Evolutionary conservation across 2,888 invertebrate species (phyloP).

Genomic region (Lissocephala sabroskyi): DNA sequence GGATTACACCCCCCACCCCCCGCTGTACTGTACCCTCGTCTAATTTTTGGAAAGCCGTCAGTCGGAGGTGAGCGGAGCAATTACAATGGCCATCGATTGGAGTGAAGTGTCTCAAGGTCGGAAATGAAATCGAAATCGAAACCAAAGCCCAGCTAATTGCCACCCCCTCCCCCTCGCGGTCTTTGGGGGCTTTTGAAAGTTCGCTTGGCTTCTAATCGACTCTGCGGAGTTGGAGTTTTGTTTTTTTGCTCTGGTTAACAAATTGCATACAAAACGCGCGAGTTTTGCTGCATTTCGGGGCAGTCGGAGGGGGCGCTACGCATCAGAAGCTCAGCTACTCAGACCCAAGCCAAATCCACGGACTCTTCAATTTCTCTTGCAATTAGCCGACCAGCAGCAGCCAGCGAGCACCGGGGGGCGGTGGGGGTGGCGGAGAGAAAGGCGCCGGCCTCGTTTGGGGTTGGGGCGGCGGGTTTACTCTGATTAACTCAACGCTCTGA

Average conservation of each 20-base stretch:
- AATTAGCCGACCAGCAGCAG: too few relatives aligned
- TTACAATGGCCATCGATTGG: too few relatives aligned
- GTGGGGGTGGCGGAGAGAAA: too few relatives aligned
- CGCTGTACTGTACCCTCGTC: too few relatives aligned
- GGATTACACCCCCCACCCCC: too few relatives aligned
- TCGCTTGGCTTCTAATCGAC: slow-evolving; percentile 22
- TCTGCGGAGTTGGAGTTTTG: slow-evolving; percentile 1
- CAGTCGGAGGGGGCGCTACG: slow-evolving; percentile 25
- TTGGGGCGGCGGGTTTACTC: too few relatives aligned
- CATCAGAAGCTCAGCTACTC: slow-evolving; percentile 36
- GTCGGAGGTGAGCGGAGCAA: too few relatives aligned
- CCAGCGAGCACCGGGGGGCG: too few relatives aligned
- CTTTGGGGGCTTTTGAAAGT: slow-evolving; percentile 41
- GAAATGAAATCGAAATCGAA: slow-evolving; percentile 25
- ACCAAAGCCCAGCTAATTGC: slow-evolving; percentile 51
- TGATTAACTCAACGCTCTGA: too few relatives aligned
- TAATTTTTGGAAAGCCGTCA: too few relatives aligned
- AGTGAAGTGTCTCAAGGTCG: slow-evolving; percentile 64
- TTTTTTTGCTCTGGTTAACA: slow-evolving; percentile 60
- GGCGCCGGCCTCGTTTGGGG: too few relatives aligned
- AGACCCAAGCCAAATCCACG: slow-evolving; percentile 3
- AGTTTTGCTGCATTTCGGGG: slow-evolving; percentile 49
- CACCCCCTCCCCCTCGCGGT: slow-evolving; percentile 1
- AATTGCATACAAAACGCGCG: slow-evolving; percentile 64
- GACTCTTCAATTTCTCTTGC: too few relatives aligned